Evolutionary conservation across 2,113 vertebrate species (phyloP).

Genomic region (Vanacampus margaritifer): DNA sequence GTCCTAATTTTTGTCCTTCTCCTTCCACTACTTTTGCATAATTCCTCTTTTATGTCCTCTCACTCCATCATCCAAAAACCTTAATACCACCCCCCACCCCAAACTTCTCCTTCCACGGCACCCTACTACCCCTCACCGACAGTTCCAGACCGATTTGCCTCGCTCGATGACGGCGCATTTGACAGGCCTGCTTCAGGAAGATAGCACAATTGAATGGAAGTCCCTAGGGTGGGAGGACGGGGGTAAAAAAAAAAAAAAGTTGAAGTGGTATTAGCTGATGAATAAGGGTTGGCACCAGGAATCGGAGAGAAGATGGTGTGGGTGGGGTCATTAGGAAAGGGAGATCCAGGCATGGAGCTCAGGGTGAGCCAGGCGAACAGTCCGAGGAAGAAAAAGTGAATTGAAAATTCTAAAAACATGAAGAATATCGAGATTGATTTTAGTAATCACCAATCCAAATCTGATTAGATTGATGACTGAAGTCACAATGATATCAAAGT

Average conservation of each 20-base stretch:
- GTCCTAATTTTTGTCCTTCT: conserved; percentile 10
- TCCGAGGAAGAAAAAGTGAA: not conserved
- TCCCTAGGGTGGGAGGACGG: conserved; percentile 24
- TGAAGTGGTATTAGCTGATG: conserved; percentile 67
- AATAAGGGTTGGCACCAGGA: conserved; percentile 59
- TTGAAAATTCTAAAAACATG: not conserved
- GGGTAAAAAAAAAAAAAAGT: conserved; percentile 34
- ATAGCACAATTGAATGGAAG: conserved; percentile 70
- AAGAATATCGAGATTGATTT: not conserved
- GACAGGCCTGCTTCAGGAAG: conserved; percentile 70
- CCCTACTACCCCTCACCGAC: conserved; percentile 7
- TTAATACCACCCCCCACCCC: not conserved
- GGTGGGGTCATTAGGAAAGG: conserved; percentile 17
- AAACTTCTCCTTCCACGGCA: conserved; percentile 30
- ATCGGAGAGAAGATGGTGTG: conserved; percentile 23
- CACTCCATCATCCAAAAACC: conserved; percentile 4
- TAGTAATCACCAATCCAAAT: not conserved
- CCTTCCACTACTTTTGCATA: conserved; percentile 14
- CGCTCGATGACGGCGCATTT: conserved; percentile 59
- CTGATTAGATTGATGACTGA: not conserved
- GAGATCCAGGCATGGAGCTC: conserved; percentile 30
- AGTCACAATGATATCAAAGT: not conserved
- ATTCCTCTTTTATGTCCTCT: conserved; percentile 19
- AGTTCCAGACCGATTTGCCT: conserved; percentile 60
- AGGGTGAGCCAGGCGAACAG: conserved; percentile 36